Conservation (phyloP, 2,888 invertebrate genomes). For the Troides oblongomaculatus region DNA sequence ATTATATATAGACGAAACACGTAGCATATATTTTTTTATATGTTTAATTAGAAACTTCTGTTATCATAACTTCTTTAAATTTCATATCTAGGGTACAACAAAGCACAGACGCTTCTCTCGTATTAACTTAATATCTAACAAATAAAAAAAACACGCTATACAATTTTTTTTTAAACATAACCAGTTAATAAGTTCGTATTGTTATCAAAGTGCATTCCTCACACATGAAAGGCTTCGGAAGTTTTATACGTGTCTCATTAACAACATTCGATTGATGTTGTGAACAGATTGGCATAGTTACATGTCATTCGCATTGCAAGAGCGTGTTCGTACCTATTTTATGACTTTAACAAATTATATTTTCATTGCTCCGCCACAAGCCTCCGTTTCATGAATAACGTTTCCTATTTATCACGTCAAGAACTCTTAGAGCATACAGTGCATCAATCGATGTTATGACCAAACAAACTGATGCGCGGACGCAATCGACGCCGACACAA, state of each 20-base stretch:
- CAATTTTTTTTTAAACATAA: neutral
- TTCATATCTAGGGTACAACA: no score
- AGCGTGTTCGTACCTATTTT: slow-evolving; percentile 13
- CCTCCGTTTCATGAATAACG: slow-evolving; percentile 35
- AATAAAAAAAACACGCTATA: neutral
- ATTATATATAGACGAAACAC: no score
- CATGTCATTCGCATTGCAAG: slow-evolving; percentile 24
- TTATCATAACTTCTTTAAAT: no score
- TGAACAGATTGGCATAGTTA: slow-evolving; percentile 20
- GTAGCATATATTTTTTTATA: no score
- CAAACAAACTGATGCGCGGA: slow-evolving; percentile 48
- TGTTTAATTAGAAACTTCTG: no score
- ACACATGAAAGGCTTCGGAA: slow-evolving; percentile 19
- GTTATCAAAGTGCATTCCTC: slow-evolving; percentile 13
- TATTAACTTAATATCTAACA: no score
- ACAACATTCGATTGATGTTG: slow-evolving; percentile 15
- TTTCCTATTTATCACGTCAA: slow-evolving; percentile 47
- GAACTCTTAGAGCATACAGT: slow-evolving; percentile 31
- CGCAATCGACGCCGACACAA: slow-evolving; percentile 45
- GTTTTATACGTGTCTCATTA: slow-evolving; percentile 24
- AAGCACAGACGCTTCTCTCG: no score
- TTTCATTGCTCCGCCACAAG: slow-evolving; percentile 43
- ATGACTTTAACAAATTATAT: slow-evolving; percentile 30
- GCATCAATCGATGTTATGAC: slow-evolving; percentile 44
- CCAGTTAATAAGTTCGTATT: slow-evolving; percentile 33